phyloP scores from a whole-genome alignment of 2,888 invertebrate genomes.

The Drosophila demipolita region DNA sequence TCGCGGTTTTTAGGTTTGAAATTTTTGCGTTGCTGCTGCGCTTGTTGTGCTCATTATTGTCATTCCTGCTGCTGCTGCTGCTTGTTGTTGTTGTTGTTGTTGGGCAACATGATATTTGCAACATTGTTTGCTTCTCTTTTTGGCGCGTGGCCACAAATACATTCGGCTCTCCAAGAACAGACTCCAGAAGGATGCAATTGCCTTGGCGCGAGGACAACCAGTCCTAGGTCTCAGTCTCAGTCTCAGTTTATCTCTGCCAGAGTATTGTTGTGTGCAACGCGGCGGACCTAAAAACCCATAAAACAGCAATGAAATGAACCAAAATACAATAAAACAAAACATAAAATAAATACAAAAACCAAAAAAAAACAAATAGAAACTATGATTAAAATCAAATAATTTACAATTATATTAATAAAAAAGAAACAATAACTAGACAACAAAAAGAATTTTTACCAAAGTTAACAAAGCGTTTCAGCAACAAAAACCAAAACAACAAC shows the following conservation, averaged over 20 bases:
- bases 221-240: conserved; percentile 55
- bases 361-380: conserved; percentile 25
- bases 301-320: conserved; percentile 26
- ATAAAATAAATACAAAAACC: conserved; percentile 3
- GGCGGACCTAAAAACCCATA: conserved; percentile 64
- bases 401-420: conserved; percentile 34
- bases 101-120: conserved; percentile 53
- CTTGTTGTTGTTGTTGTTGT: conserved; percentile 18
- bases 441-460: conserved; percentile 72
- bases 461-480: conserved; percentile 80
- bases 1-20: conserved; percentile 42
- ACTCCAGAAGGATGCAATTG: conserved; percentile 68
- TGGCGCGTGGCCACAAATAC: conserved; percentile 51
- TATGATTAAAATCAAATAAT: conserved; percentile 43
- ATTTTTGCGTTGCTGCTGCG: conserved; percentile 32
- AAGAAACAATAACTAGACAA: conserved; percentile 62
- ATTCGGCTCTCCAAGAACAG: conserved; percentile 38
- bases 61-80: conserved; percentile 31
- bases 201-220: conserved; percentile 50
- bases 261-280: conserved; percentile 81
- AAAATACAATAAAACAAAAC: conserved; percentile 21
- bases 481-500: conserved; percentile 47
- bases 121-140: conserved; percentile 75
- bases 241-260: conserved; percentile 81
- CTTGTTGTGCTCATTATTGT: conserved; percentile 34